Evolutionary conservation across 1,140 invertebrate species (phyloP).

Genomic region (Drosophila bocqueti): DNA sequence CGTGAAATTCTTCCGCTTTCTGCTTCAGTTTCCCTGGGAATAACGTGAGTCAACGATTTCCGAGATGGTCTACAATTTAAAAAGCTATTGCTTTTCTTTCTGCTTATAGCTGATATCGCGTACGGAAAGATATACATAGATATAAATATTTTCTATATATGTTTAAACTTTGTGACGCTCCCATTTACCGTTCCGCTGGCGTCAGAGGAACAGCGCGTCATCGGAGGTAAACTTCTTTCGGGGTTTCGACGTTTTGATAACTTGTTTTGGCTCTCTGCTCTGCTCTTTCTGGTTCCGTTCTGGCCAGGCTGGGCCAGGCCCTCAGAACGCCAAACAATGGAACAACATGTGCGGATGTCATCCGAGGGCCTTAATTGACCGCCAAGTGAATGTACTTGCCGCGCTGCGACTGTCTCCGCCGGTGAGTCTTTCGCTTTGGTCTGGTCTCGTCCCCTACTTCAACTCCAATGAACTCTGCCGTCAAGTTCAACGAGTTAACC

Average conservation of each 20-base stretch:
- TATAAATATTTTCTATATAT: neutral
- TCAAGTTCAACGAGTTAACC: conserved; percentile 70
- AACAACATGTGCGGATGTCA: conserved; percentile 53
- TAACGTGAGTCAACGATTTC: conserved; percentile 69
- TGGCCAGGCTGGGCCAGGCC: conserved; percentile 11
- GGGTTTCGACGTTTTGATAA: conserved; percentile 55
- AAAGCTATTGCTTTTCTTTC: conserved; percentile 42
- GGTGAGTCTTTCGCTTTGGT: neutral
- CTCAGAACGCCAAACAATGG: conserved; percentile 19
- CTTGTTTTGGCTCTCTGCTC: conserved; percentile 51
- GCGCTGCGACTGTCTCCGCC: conserved; percentile 27
- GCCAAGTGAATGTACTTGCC: conserved; percentile 50
- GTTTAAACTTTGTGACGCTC: conserved; percentile 25
- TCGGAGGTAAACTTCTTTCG: conserved; percentile 34
- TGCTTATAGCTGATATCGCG: conserved; percentile 20
- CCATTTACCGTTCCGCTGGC: conserved; percentile 43
- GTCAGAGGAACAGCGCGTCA: conserved; percentile 38
- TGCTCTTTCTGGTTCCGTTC: conserved; percentile 1
- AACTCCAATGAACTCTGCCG: conserved; percentile 68
- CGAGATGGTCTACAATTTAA: conserved; percentile 35
- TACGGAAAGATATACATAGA: conserved; percentile 1
- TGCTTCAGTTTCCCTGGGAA: conserved; percentile 56
- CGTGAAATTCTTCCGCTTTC: conserved; percentile 50
- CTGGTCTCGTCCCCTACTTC: conserved; percentile 11
- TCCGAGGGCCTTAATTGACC: conserved; percentile 64